Evolutionary conservation across 2,113 vertebrate species (phyloP).

Genomic region (Lota lota): DNA sequence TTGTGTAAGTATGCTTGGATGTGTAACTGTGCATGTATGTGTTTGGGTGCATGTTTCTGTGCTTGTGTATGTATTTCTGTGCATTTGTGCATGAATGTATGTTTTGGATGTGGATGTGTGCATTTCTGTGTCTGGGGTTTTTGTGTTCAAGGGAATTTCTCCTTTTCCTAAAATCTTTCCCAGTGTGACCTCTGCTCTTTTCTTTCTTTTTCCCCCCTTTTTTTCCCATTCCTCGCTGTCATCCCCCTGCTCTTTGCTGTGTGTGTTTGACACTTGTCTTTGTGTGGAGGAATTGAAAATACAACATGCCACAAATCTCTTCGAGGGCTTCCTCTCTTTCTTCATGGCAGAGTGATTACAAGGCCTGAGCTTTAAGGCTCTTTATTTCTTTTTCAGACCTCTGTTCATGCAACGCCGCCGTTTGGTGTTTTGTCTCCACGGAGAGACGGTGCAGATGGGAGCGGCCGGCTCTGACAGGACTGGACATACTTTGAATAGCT

Average conservation of each 20-base stretch:
- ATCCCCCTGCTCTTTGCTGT: constrained; percentile 42
- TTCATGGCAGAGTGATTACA: constrained; percentile 58
- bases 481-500: constrained; percentile 48
- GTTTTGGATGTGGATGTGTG: constrained; percentile 75
- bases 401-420: constrained; percentile 48
- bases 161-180: constrained; percentile 26
- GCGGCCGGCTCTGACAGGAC: constrained; percentile 41
- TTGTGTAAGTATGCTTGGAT: constrained; percentile 78
- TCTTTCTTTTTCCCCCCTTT: constrained; percentile 22
- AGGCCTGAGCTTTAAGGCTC: constrained; percentile 61
- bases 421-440: constrained; percentile 66
- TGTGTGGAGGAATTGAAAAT: constrained; percentile 68
- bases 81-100: constrained; percentile 54
- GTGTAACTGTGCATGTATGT: neutral
- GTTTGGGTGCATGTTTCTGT: neutral
- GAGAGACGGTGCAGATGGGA: constrained; percentile 36
- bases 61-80: neutral
- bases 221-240: constrained; percentile 51
- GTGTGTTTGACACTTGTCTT: constrained; percentile 71
- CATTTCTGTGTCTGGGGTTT: constrained; percentile 2
- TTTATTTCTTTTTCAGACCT: constrained; percentile 70
- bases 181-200: constrained; percentile 51
- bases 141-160: constrained; percentile 75
- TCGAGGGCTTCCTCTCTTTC: constrained; percentile 42
- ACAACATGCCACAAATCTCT: constrained; percentile 69